A percentile compares a stretch with the other conserved stretches of the same genome.
Conservation (phyloP, 1,140 invertebrate species). For the Camponotus pennsylvanicus region DNA sequence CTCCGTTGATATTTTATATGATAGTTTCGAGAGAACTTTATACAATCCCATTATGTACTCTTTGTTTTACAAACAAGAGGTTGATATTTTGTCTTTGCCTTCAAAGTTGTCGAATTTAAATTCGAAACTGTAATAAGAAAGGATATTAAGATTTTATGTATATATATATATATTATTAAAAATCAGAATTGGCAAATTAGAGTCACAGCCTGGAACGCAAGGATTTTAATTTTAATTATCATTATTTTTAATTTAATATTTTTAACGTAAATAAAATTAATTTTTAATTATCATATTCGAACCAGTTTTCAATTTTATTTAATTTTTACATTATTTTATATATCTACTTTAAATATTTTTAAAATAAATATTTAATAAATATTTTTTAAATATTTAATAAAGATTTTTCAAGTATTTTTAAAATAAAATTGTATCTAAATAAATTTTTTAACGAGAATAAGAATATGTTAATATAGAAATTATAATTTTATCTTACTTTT, state of each 20-base stretch:
- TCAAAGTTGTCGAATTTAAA: not conserved
- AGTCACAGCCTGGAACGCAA: no score
- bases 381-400: no score
- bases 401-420: no score
- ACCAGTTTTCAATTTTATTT: no score
- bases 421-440: not conserved
- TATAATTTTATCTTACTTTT: not conserved
- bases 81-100: not conserved
- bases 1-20: constrained; percentile 9
- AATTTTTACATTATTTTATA: not conserved
- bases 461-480: not conserved
- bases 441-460: not conserved
- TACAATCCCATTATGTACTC: not conserved
- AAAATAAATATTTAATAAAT: no score
- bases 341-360: constrained; percentile 7
- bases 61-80: not conserved
- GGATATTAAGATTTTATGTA: not conserved
- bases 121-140: not conserved
- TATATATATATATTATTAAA: no score
- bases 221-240: no score
- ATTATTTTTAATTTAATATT: no score
- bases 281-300: no score
- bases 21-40: not conserved
- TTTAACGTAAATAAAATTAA: no score
- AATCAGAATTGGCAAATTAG: no score